Evolutionary conservation across 2,797 vertebrate genomes (phyloP).

Genomic region (Danio tinwini): DNA sequence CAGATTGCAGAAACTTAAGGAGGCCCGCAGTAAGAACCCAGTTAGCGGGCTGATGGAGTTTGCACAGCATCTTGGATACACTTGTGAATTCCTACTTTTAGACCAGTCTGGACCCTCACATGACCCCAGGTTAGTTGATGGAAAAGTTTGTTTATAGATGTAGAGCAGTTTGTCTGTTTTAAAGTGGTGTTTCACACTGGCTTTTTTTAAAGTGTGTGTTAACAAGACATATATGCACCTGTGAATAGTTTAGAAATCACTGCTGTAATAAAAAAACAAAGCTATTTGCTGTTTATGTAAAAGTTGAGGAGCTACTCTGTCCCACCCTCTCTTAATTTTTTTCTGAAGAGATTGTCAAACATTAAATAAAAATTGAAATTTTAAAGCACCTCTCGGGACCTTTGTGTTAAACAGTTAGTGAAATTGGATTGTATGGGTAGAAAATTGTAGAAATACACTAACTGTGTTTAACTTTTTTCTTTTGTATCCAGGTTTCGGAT

Average conservation of each 20-base stretch:
- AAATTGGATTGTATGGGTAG: background rate
- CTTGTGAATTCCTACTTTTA: slow-evolving; percentile 90
- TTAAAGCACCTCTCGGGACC: too few relatives aligned
- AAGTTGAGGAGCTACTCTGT: too few relatives aligned
- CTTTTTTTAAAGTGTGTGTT: background rate
- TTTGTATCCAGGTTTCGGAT: slow-evolving; percentile 86
- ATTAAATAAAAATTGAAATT: too few relatives aligned
- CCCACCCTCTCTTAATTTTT: too few relatives aligned
- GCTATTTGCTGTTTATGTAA: too few relatives aligned
- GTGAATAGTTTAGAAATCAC: background rate
- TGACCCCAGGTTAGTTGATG: slow-evolving; percentile 86
- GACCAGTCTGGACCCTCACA: slow-evolving; percentile 95
- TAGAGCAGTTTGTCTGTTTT: background rate
- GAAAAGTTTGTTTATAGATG: background rate
- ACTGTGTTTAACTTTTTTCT: background rate
- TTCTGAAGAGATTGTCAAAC: too few relatives aligned
- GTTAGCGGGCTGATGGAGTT: slow-evolving; percentile 94
- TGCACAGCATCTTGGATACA: slow-evolving; percentile 87
- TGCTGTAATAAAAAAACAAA: too few relatives aligned
- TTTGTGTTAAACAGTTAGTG: background rate
- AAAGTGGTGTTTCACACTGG: background rate
- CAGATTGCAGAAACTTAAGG: slow-evolving; percentile 81
- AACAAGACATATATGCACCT: background rate
- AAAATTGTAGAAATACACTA: background rate
- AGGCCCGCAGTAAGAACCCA: slow-evolving; percentile 91